Evolutionary conservation across 2,797 vertebrate genomes (phyloP), one percentile per base, ranked within the genome.

Genomic region (Mergus octosetaceus): DNA sequence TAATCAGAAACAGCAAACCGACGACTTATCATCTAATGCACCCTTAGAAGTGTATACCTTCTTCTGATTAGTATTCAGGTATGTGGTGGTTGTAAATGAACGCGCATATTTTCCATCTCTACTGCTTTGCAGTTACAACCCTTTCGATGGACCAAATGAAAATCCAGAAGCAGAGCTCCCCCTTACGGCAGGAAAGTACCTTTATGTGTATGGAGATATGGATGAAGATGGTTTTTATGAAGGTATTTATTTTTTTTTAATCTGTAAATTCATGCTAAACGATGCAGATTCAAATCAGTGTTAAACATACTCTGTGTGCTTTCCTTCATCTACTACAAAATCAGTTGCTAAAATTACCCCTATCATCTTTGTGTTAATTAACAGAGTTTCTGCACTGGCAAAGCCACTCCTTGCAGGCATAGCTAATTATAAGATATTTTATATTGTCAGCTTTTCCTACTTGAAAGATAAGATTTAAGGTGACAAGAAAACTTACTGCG

Each of bases 151-250:
- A 93, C 99, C 99, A 36, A 99, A 99, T 95, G 99, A 99, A 96
- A 99, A 99, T 95, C 99, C 99, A 0, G 99, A 99, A 94, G 99
- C 99, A 6, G 99, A 99, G 97, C 99, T 99, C 94, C 99, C 99
- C 60, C 98, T 99, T 96, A 98, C 99, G 87, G 98, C 99, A 62
- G 99, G 99, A 96, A 99, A 99, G 95, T 99, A 99, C 97, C 99
- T 99, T 34, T 99, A 99, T 14, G 97, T 99, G 66, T 99, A 99
- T 32, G 99, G 99, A 82, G 99, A 99, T 85, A 99, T 99, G 99
- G 99, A 99, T 13, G 99, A 99, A 89, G 99, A 99, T 16, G 99
- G 99, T 70, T 99, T 99, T 97, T 99, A 99, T 16, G 99, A 99
- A 99, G 99, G 99, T 99, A 92, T 72, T 74, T 85, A 11, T 20